Percentiles rank a stretch among this genome's conserved stretches.
Evolutionary conservation across 2,113 vertebrate genomes (phyloP).

Genomic region (Gallinago paraguaiae): DNA sequence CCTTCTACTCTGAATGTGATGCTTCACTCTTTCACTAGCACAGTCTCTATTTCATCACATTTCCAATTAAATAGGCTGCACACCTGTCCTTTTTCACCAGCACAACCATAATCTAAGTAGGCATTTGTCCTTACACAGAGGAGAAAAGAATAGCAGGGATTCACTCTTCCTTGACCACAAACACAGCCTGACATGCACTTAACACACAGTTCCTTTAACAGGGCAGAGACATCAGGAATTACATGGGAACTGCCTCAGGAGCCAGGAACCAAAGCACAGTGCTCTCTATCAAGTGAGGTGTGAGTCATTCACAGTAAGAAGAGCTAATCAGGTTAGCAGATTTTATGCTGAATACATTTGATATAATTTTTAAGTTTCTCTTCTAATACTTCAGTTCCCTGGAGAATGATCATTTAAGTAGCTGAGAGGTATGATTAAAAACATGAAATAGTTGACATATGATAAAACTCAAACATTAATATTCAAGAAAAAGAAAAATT

Average conservation of each 20-base stretch:
- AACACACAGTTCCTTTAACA: not conserved
- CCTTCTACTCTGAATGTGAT: not conserved
- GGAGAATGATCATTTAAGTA: constrained; percentile 14
- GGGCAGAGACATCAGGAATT: not conserved
- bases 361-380: constrained; percentile 43
- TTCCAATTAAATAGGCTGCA: not conserved
- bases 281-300: not conserved
- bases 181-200: not conserved
- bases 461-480: not conserved
- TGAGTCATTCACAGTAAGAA: constrained; percentile 41
- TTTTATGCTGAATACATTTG: constrained; percentile 48
- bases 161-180: not conserved
- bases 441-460: constrained; percentile 14
- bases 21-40: not conserved
- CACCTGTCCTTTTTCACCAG: not conserved
- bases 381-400: constrained; percentile 36
- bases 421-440: constrained; percentile 7
- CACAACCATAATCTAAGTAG: not conserved
- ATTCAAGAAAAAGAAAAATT: not conserved
- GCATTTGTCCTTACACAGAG: not conserved
- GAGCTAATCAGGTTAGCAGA: constrained; percentile 47
- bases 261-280: not conserved
- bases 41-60: not conserved
- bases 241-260: not conserved
- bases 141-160: not conserved